These are phyloP conservation scores for Cryptocheilus praepositus DNA, from an alignment of 2,888 invertebrate genomes.

Conservation along the genomic window DNA sequence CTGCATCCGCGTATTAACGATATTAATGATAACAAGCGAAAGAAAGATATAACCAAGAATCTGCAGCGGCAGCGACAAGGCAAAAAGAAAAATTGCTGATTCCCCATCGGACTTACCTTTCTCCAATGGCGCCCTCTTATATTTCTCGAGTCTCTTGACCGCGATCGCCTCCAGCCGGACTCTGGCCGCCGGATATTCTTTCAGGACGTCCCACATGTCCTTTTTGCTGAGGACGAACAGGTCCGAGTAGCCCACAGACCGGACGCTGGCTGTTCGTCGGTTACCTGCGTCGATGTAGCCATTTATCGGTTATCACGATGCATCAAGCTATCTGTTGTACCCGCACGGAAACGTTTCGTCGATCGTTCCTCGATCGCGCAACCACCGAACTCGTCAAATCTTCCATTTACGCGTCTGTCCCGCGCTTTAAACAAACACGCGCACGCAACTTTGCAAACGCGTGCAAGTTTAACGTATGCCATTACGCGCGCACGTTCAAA, in stretches of 20 bases:
- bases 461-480: no score
- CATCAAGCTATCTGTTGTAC: constrained; percentile 60
- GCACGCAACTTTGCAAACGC: no score
- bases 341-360: constrained; percentile 42
- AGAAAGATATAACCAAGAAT: no score
- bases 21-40: no score
- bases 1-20: no score
- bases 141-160: constrained; percentile 97
- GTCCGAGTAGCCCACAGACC: constrained; percentile 99
- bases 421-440: constrained; percentile 31
- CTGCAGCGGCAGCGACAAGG: no score
- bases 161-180: constrained; percentile 97
- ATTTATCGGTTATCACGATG: constrained; percentile 73
- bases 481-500: no score
- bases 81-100: no score
- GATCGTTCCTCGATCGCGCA: background rate
- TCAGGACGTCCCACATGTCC: constrained; percentile 99
- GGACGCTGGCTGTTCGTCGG: constrained; percentile 97
- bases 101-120: constrained; percentile 81
- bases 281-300: constrained; percentile 85
- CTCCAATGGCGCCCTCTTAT: constrained; percentile 94
- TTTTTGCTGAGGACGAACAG: constrained; percentile 98
- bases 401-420: constrained; percentile 7
- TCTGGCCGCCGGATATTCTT: constrained; percentile 95
- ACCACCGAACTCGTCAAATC: no score